Evolutionary conservation across 2,797 vertebrate genomes (phyloP), one percentile per base, ranked within the genome.

Genomic region (Amblyraja radiata): DNA sequence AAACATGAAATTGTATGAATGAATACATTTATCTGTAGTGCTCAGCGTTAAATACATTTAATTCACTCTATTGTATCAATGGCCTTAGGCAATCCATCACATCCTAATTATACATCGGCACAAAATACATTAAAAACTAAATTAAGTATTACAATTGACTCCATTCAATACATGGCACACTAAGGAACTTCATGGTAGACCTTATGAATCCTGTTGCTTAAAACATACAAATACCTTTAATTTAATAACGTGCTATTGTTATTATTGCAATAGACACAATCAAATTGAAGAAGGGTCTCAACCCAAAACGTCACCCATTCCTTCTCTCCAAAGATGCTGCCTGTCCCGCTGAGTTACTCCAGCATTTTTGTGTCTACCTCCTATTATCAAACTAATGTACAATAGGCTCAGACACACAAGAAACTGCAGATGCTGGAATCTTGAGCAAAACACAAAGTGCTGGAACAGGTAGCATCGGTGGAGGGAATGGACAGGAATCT

Each of bases 201-300:
- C 95, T 94, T 65, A 88, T 95, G 95, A 95, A 1, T 6, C 93
- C 90, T 94, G 95, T 94, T 95, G 95, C 95, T 95, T 81, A 1
- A 93, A 94, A 94, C 46, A 90, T 46, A 91, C 28, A 95, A 93
- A 93, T 76, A 71, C 93, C 93, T 95, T 93, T 95, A 94, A 95
- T 95, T 95, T 94, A 95, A 94, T 95, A 94, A 79, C 77, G 93
- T 0, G 95, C 96, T 95, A 95, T 94, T 0, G 95, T 96, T 95
- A 95, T 94, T 96, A 96, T 95, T 94, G 96, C 93, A 93, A 96
- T 2, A 28, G 94, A 93, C 63, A 79, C 71, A 93, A 93, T 46
- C 46, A 46, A 46, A 46, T 46, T 46, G 46, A 4, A 46, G 39
- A 46, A 46, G 39, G 46, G 46, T 46, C 46, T 46, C 46, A 46